Conservation (phyloP, 2,113 vertebrate genomes). For the Rattus norvegicus region DNA sequence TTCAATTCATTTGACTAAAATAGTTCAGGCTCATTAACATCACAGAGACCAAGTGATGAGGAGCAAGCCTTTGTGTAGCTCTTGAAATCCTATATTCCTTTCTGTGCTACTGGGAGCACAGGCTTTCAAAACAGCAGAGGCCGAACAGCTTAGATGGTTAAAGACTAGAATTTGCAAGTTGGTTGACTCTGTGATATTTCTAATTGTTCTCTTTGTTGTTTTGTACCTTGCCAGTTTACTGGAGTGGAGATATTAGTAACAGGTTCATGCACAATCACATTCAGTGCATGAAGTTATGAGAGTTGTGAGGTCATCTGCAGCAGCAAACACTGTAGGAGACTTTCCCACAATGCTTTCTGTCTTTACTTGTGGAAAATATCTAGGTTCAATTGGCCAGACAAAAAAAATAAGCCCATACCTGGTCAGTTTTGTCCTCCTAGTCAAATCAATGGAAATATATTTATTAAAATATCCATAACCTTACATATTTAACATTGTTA, state of each 20-base stretch:
- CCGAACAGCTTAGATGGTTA: conserved; percentile 30
- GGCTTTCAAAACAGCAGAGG: conserved; percentile 18
- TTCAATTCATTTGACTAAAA: conserved; percentile 47
- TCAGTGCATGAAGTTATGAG: background rate
- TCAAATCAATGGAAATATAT: background rate
- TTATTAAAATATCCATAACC: background rate
- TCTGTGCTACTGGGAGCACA: background rate
- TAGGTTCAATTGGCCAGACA: conserved; percentile 24
- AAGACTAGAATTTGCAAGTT: conserved; percentile 55
- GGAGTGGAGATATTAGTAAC: conserved; percentile 39
- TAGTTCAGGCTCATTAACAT: background rate
- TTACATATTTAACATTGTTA: background rate
- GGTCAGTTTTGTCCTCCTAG: background rate
- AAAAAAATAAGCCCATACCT: background rate
- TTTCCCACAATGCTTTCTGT: conserved; percentile 22
- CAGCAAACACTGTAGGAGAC: conserved; percentile 5
- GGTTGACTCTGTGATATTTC: conserved; percentile 59
- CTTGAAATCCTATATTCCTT: background rate
- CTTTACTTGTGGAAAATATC: conserved; percentile 69
- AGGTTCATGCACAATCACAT: background rate
- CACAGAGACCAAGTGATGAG: background rate
- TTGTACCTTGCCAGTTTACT: background rate
- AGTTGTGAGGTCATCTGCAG: background rate
- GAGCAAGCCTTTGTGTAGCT: background rate
- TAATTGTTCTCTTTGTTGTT: conserved; percentile 67